phyloP scores from a whole-genome alignment of 2,113 vertebrate species.

The Hypomesus transpacificus region DNA sequence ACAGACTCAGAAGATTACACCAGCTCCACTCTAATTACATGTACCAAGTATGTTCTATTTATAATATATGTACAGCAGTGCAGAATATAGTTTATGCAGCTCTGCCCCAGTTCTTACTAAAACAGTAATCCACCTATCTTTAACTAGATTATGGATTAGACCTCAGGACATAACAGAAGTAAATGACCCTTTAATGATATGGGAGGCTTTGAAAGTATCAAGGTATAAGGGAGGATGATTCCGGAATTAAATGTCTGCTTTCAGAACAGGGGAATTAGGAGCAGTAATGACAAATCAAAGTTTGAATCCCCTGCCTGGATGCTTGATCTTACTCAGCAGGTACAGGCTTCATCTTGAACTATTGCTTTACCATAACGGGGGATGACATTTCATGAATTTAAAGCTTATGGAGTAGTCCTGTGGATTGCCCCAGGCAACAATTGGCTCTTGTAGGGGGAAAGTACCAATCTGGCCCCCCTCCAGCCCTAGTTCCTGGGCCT shows the following conservation, averaged over 20 bases:
- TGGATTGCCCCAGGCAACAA: too few species aligned
- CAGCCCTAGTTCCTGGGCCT: background rate
- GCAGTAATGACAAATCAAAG: too few species aligned
- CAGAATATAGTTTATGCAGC: too few species aligned
- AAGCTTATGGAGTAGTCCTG: too few species aligned
- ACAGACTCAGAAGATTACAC: slow-evolving; percentile 45
- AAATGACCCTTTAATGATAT: background rate
- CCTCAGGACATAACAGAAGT: background rate
- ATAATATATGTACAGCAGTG: slow-evolving; percentile 33
- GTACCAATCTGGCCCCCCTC: background rate
- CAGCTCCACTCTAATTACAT: slow-evolving; percentile 61
- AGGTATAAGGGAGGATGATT: background rate
- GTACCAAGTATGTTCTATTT: slow-evolving; percentile 58
- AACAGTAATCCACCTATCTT: slow-evolving; percentile 19
- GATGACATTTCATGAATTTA: too few species aligned
- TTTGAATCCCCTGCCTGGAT: too few species aligned
- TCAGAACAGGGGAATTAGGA: too few species aligned
- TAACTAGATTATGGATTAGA: slow-evolving; percentile 6
- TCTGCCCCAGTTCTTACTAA: slow-evolving; percentile 25
- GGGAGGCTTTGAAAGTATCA: background rate
- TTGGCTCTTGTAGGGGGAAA: background rate
- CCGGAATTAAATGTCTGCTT: too few species aligned
- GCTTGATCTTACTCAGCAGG: too few species aligned
- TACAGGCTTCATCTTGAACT: too few species aligned
- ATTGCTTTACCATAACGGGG: too few species aligned